These are phyloP conservation scores for Cyphomyrmex costatus DNA, from an alignment of 1,140 invertebrate genomes.

Conservation along the genomic window DNA sequence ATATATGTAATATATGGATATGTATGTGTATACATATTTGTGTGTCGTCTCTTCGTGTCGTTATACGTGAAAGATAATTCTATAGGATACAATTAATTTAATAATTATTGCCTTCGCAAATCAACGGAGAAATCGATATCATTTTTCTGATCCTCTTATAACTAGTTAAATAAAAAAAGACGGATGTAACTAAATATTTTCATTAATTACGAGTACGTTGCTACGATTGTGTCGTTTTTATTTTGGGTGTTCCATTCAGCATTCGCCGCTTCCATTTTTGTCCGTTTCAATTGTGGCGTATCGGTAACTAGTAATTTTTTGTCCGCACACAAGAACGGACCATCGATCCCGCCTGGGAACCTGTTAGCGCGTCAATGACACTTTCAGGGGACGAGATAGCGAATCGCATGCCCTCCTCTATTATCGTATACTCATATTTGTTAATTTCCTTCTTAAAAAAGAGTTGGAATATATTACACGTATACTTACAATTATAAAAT, in stretches of 20 bases:
- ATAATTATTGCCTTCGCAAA: neutral
- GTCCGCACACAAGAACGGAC: constrained; percentile 49
- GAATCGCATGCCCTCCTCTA: constrained; percentile 4
- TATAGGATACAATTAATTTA: constrained; percentile 11
- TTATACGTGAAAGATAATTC: neutral
- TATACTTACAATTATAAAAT: neutral
- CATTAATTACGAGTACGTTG: constrained; percentile 56
- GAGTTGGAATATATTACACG: neutral
- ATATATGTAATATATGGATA: no score
- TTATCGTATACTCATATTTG: constrained; percentile 11
- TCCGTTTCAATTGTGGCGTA: constrained; percentile 53
- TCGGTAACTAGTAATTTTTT: constrained; percentile 62
- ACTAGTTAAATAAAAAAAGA: constrained; percentile 17
- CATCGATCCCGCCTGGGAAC: constrained; percentile 65
- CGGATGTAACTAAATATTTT: constrained; percentile 44
- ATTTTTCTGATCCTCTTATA: neutral
- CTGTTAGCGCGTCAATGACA: constrained; percentile 68
- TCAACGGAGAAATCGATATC: neutral
- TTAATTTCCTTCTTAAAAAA: neutral
- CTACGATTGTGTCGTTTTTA: constrained; percentile 47
- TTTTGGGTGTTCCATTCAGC: constrained; percentile 43
- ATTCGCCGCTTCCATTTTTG: constrained; percentile 53
- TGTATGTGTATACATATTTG: neutral
- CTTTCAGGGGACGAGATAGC: constrained; percentile 12
- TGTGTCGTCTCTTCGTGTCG: neutral